Percentiles rank a stretch among this genome's conserved stretches.
Conservation (phyloP, 2,113 vertebrate genomes). For the Nycticryphes semicollaris region DNA sequence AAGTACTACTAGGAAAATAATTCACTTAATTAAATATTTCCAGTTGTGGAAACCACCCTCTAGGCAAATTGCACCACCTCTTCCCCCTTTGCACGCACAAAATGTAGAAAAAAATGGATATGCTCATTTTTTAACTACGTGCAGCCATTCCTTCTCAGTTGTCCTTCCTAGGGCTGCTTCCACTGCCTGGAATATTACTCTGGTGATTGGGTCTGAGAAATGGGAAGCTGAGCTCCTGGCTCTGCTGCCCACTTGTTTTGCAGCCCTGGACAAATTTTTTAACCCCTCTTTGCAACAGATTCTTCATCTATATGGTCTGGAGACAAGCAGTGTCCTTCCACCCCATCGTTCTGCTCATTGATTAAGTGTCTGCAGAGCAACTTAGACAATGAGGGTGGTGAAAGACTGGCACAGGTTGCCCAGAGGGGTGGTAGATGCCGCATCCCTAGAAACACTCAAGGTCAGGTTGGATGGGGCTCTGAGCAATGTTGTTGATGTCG, state of each 20-base stretch:
- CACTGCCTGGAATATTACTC: background rate
- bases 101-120: background rate
- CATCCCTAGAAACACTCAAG: background rate
- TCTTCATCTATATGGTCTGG: background rate
- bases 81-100: background rate
- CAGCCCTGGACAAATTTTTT: background rate
- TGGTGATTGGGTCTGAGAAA: background rate
- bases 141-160: background rate
- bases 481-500: background rate
- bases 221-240: background rate
- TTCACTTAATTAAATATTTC: slow-evolving; percentile 65
- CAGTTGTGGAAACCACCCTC: slow-evolving; percentile 4
- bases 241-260: background rate
- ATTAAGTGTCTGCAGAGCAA: background rate
- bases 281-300: background rate
- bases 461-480: background rate
- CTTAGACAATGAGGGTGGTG: background rate
- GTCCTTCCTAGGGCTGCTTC: background rate
- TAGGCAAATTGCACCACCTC: background rate
- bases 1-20: slow-evolving; percentile 53
- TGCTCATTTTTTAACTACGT: background rate
- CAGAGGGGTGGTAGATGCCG: background rate
- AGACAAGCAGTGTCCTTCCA: background rate
- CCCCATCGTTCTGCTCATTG: background rate
- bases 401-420: background rate